phyloP scores from a whole-genome alignment of 2,888 invertebrate species.

The Gasteruption jaculator region DNA sequence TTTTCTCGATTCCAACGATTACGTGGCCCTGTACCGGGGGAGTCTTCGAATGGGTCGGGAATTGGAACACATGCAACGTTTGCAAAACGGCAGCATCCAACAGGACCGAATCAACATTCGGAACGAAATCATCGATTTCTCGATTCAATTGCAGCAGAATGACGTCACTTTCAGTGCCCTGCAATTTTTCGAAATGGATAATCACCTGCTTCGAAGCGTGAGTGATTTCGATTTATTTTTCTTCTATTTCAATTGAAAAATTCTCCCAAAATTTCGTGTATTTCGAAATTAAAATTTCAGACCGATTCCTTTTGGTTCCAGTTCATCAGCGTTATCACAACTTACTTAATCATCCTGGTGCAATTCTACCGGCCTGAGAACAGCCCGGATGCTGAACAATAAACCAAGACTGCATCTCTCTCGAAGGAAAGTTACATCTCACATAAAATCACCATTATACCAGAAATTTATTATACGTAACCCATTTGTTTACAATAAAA shows the following conservation, averaged over 20 bases:
- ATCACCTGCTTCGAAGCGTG: conserved; percentile 33
- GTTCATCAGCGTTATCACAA: conserved; percentile 40
- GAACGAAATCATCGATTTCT: conserved; percentile 36
- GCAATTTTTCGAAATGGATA: conserved; percentile 37
- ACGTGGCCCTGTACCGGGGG: too few relatives aligned
- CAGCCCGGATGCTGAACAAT: neutral
- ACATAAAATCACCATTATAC: too few relatives aligned
- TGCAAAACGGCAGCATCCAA: too few relatives aligned
- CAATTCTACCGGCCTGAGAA: conserved; percentile 36
- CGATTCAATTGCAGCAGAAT: conserved; percentile 32
- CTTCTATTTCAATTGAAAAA: conserved; percentile 13
- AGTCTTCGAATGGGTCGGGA: too few relatives aligned
- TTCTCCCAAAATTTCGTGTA: conserved; percentile 6
- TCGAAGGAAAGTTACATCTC: neutral
- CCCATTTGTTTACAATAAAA: too few relatives aligned
- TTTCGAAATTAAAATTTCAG: too few relatives aligned
- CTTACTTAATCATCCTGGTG: conserved; percentile 38
- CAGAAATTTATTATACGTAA: too few relatives aligned
- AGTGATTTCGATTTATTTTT: conserved; percentile 20
- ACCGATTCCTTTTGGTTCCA: too few relatives aligned
- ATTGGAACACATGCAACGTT: too few relatives aligned
- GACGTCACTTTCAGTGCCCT: conserved; percentile 33
- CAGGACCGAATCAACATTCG: conserved; percentile 25
- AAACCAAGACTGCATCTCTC: conserved; percentile 8
- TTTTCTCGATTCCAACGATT: too few relatives aligned